Conservation (phyloP, 2,797 vertebrate genomes). For the Calcarius lapponicus region DNA sequence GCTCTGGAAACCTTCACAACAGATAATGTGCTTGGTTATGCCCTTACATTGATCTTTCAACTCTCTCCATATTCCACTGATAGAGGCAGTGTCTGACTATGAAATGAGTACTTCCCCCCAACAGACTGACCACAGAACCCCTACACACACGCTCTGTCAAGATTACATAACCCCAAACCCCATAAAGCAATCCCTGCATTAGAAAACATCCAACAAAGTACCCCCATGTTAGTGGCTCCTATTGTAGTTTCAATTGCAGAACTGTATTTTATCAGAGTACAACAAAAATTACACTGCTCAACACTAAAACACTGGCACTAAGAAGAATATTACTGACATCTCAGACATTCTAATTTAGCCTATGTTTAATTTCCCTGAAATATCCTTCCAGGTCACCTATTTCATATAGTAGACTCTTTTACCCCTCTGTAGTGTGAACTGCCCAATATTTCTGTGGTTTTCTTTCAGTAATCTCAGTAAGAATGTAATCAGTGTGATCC, state of each 20-base stretch:
- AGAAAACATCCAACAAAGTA: not conserved
- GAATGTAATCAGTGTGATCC: not conserved
- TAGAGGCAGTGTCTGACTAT: not conserved
- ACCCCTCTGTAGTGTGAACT: not conserved
- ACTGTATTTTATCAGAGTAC: not conserved
- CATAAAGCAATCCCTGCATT: not conserved
- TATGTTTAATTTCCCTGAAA: not conserved
- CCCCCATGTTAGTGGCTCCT: not conserved
- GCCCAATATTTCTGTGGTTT: not conserved
- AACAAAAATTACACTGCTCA: not conserved
- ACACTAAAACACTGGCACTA: not conserved
- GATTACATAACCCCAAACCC: not conserved
- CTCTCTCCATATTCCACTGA: not conserved
- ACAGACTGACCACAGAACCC: not conserved
- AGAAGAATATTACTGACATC: not conserved
- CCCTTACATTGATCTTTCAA: not conserved
- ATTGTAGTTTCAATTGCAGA: not conserved
- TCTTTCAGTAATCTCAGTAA: not conserved
- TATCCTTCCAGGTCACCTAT: not conserved
- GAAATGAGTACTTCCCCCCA: not conserved
- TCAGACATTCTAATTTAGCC: not conserved
- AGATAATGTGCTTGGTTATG: not conserved
- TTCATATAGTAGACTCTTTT: not conserved
- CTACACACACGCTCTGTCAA: not conserved
- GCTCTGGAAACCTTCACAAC: not conserved